Evolutionary conservation across 2,797 vertebrate species (phyloP).

Genomic region (Pelodytes ibericus): DNA sequence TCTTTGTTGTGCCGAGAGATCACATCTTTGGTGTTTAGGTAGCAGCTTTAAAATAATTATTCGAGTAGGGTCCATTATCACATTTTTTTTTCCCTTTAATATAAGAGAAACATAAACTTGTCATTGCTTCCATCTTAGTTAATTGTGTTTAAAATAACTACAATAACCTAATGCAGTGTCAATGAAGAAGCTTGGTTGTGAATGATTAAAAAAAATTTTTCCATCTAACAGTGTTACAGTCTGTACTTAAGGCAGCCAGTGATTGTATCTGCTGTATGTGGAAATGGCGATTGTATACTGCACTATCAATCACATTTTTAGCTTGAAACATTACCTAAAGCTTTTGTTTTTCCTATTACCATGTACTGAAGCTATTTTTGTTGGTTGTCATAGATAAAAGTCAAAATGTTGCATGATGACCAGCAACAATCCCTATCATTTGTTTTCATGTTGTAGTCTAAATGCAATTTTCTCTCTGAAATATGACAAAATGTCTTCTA

Average conservation of each 20-base stretch:
- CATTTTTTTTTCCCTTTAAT: neutral
- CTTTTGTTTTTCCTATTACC: neutral
- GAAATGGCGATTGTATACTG: neutral
- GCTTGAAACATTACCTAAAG: neutral
- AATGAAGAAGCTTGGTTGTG: neutral
- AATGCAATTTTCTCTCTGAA: constrained; percentile 8
- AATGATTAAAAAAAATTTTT: neutral
- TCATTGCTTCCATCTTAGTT: neutral
- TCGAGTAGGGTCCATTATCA: no score
- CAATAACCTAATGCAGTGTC: neutral
- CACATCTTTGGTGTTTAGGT: no score
- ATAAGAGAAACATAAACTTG: neutral
- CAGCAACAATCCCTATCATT: constrained; percentile 2
- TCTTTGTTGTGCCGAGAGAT: no score
- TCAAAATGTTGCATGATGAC: constrained; percentile 17
- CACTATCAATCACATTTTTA: neutral
- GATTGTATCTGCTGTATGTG: constrained; percentile 12
- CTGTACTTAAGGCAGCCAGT: neutral
- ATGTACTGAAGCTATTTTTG: constrained; percentile 3
- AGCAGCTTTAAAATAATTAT: no score
- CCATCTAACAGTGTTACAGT: neutral
- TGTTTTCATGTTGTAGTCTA: constrained; percentile 12
- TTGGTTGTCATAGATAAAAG: constrained; percentile 3
- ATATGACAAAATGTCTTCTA: neutral
- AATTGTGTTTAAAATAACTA: constrained; percentile 3